A percentile compares a stretch with the other conserved stretches of the same genome.
phyloP scores from a whole-genome alignment of 2,797 vertebrate species.

The Haliaeetus vocifer region DNA sequence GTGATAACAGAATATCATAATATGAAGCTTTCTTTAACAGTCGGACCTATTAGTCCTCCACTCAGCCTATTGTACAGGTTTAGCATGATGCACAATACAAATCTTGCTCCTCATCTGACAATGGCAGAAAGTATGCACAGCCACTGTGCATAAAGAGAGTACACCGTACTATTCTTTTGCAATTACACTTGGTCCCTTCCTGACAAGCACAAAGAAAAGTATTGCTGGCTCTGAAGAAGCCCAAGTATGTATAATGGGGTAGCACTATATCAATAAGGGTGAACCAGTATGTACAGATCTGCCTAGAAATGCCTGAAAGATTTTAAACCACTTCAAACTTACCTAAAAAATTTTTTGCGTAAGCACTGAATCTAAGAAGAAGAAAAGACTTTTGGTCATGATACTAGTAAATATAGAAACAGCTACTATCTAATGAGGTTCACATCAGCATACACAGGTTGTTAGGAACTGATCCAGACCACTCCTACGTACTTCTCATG shows the following conservation, averaged over 20 bases:
- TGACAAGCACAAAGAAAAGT: neutral
- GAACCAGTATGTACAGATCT: neutral
- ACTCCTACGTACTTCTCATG: neutral
- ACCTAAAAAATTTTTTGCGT: neutral
- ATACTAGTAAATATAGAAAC: neutral
- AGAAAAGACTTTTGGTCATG: neutral
- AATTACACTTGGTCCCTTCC: neutral
- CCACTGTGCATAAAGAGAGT: neutral
- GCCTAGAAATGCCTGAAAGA: neutral
- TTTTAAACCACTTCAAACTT: neutral
- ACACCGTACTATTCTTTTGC: neutral
- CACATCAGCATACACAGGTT: neutral
- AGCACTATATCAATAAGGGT: neutral
- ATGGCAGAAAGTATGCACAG: neutral
- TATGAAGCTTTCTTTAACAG: neutral
- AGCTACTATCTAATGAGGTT: neutral
- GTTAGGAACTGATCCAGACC: neutral
- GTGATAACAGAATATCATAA: neutral
- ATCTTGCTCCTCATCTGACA: neutral
- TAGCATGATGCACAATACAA: neutral
- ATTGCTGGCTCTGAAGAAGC: neutral
- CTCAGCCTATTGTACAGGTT: neutral
- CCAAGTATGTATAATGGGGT: neutral
- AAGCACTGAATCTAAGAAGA: neutral
- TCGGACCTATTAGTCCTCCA: neutral